Evolutionary conservation across 2,113 vertebrate genomes (phyloP).

Genomic region (Corythornis cristatus): DNA sequence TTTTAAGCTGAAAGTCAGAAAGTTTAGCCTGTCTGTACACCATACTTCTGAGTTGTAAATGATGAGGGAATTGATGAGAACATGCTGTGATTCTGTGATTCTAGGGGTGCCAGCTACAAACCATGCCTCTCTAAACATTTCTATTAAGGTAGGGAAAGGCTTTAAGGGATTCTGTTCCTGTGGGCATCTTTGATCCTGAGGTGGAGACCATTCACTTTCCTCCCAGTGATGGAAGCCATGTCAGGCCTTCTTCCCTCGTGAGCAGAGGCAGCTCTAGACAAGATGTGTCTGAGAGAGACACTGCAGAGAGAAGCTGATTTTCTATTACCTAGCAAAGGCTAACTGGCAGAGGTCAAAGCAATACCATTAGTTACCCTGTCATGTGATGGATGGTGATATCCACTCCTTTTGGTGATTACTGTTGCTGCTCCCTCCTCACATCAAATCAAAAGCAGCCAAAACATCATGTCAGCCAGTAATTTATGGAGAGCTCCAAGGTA

Average conservation of each 20-base stretch:
- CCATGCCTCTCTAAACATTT: not conserved
- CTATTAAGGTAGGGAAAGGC: not conserved
- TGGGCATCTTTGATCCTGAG: not conserved
- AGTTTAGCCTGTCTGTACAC: not conserved
- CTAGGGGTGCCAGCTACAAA: not conserved
- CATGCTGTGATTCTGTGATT: no score
- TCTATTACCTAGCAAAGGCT: not conserved
- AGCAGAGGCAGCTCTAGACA: not conserved
- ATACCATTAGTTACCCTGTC: not conserved
- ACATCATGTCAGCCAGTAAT: not conserved
- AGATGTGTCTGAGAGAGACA: not conserved
- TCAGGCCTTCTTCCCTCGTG: not conserved
- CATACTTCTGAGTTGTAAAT: not conserved
- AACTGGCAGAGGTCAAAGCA: not conserved
- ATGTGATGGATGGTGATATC: not conserved
- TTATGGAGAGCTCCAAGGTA: not conserved
- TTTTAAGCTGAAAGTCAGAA: not conserved
- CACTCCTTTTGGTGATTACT: not conserved
- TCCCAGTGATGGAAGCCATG: not conserved
- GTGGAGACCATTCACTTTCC: fast-evolving
- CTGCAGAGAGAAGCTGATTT: not conserved
- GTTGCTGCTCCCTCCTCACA: not conserved
- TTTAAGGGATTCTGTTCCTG: not conserved
- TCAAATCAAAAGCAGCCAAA: not conserved
- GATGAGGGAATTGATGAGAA: not conserved